Evolutionary conservation across 2,113 vertebrate genomes (phyloP).

Genomic region (Corythoichthys haematopterus): DNA sequence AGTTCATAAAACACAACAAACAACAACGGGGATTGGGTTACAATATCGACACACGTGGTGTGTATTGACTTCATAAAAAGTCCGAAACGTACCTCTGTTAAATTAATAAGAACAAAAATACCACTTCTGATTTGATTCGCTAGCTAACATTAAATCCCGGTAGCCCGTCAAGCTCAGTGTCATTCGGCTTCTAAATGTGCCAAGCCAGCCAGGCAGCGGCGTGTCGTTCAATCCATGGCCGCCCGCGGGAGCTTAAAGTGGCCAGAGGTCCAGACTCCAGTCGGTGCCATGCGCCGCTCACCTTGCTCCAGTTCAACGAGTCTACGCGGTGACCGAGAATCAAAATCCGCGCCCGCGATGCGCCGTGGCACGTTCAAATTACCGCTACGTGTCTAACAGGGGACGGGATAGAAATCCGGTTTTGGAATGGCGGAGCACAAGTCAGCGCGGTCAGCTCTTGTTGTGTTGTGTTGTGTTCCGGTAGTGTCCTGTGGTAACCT

Average conservation of each 20-base stretch:
- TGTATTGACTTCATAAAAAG: neutral
- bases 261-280: slow-evolving; percentile 13
- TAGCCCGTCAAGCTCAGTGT: neutral
- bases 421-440: neutral
- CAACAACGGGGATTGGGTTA: neutral
- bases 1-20: neutral
- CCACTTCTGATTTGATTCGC: neutral
- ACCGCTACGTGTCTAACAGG: neutral
- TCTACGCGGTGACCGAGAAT: neutral
- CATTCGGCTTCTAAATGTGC: slow-evolving; percentile 1
- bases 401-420: neutral
- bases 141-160: slow-evolving; percentile 2
- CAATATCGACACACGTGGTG: neutral
- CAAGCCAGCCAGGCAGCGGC: neutral
- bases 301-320: slow-evolving; percentile 7
- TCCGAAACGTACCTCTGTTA: neutral
- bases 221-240: slow-evolving; percentile 1
- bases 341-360: neutral
- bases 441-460: neutral
- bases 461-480: slow-evolving; percentile 2
- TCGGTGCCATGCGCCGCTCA: slow-evolving; percentile 2
- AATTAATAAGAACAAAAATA: neutral
- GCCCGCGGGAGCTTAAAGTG: too few species aligned
- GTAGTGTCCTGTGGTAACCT: slow-evolving; percentile 59
- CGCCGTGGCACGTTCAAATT: slow-evolving; percentile 22